phyloP scores from a whole-genome alignment of 2,113 vertebrate genomes.

The Lanius collurio region DNA sequence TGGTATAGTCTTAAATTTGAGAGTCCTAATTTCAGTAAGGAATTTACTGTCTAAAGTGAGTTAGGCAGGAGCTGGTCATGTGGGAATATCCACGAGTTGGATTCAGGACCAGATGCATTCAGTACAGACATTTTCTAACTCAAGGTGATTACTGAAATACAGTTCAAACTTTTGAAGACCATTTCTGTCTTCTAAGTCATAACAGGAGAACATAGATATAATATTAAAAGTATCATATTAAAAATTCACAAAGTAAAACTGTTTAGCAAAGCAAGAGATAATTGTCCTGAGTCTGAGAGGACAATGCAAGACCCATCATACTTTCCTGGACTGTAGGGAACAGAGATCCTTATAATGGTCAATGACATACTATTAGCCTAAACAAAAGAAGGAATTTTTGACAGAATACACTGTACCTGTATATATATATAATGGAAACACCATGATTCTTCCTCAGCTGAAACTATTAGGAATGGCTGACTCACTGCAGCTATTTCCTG shows the following conservation, averaged over 20 bases:
- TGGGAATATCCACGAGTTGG: neutral
- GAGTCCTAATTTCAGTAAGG: neutral
- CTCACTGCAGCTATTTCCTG: neutral
- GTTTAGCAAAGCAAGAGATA: neutral
- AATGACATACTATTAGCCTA: neutral
- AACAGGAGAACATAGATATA: neutral
- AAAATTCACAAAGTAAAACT: neutral
- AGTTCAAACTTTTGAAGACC: neutral
- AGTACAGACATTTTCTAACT: neutral
- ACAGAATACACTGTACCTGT: neutral
- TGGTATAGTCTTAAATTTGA: neutral
- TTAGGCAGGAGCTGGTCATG: neutral
- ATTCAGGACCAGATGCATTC: neutral
- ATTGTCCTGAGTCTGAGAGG: neutral
- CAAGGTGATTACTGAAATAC: neutral
- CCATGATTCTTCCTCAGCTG: neutral
- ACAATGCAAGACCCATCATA: neutral
- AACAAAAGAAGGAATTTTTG: neutral
- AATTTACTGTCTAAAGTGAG: neutral
- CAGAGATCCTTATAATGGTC: neutral
- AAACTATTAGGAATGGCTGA: neutral
- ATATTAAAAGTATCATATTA: neutral
- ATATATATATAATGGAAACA: neutral
- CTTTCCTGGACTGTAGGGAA: neutral
- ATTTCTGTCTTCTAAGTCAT: neutral